Evolutionary conservation across 2,888 invertebrate species (phyloP).

Genomic region (Schrankia costaestrigalis): DNA sequence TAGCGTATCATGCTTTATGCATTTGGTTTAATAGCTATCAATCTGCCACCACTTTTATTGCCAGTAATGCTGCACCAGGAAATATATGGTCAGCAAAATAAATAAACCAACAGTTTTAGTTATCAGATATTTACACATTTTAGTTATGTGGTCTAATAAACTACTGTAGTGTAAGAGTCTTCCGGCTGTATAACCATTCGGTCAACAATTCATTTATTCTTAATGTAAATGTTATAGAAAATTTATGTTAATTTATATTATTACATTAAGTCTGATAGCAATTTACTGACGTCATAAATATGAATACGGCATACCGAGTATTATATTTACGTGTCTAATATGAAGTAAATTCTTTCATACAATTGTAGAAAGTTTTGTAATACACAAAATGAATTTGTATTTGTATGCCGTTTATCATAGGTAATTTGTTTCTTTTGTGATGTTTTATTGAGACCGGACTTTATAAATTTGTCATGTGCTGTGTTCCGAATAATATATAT

Average conservation of each 20-base stretch:
- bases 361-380: constrained; percentile 41
- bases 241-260: constrained; percentile 76
- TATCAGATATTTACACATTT: constrained; percentile 17
- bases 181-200: constrained; percentile 37
- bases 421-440: constrained; percentile 31
- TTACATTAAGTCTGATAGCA: constrained; percentile 70
- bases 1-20: constrained; percentile 19
- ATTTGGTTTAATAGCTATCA: constrained; percentile 18
- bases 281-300: constrained; percentile 68
- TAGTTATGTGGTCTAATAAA: constrained; percentile 14
- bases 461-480: constrained; percentile 26
- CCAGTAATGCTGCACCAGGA: constrained; percentile 16
- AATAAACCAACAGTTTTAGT: constrained; percentile 21
- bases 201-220: constrained; percentile 66
- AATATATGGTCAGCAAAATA: constrained; percentile 24
- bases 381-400: constrained; percentile 27
- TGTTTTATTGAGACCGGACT: constrained; percentile 31
- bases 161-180: constrained; percentile 20
- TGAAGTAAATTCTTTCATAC: constrained; percentile 40
- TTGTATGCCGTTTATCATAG: constrained; percentile 23
- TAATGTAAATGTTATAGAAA: constrained; percentile 77
- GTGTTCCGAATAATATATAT: constrained; percentile 12
- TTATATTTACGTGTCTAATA: constrained; percentile 45
- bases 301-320: constrained; percentile 56
- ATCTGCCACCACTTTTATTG: constrained; percentile 20